A percentile compares a stretch with the other conserved stretches of the same genome.
Conservation (phyloP, 2,113 vertebrate species). For the Nyctibius bracteatus region DNA sequence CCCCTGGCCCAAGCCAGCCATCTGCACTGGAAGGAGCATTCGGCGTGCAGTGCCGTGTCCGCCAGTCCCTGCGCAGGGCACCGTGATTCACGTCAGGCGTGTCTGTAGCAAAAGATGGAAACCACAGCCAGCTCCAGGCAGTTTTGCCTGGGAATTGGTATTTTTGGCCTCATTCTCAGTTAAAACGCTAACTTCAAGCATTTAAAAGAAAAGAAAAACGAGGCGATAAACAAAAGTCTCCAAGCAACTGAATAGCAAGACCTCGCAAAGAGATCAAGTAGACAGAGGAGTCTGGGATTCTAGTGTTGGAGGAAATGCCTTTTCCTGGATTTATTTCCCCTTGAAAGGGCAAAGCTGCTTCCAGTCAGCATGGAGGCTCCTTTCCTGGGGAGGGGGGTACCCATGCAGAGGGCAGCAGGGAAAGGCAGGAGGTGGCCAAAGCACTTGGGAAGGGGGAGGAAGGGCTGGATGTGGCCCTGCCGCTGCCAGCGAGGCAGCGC, state of each 20-base stretch:
- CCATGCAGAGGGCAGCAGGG: background rate
- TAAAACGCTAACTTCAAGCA: background rate
- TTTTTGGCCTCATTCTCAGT: background rate
- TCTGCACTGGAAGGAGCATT: background rate
- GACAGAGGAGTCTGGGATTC: background rate
- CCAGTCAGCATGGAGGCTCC: rapidly evolving
- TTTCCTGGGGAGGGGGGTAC: background rate
- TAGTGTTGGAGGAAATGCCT: background rate
- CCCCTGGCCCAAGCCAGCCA: no score
- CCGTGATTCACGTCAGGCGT: rapidly evolving
- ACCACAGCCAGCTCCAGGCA: background rate
- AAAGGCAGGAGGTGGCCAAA: background rate
- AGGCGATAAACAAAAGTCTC: background rate
- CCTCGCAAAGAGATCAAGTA: background rate
- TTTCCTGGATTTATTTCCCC: background rate
- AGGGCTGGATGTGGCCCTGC: background rate
- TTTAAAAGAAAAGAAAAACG: background rate
- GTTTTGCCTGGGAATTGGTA: background rate
- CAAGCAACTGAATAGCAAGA: background rate
- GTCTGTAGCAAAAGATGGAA: background rate
- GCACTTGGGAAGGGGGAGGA: background rate
- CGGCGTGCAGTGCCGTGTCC: rapidly evolving
- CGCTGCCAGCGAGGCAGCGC: background rate
- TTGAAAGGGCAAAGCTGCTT: background rate
- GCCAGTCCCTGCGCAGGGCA: background rate